A percentile compares a stretch with the other conserved stretches of the same genome.
Evolutionary conservation across 2,888 invertebrate genomes (phyloP).

Genomic region (Adelphocoris suturalis): DNA sequence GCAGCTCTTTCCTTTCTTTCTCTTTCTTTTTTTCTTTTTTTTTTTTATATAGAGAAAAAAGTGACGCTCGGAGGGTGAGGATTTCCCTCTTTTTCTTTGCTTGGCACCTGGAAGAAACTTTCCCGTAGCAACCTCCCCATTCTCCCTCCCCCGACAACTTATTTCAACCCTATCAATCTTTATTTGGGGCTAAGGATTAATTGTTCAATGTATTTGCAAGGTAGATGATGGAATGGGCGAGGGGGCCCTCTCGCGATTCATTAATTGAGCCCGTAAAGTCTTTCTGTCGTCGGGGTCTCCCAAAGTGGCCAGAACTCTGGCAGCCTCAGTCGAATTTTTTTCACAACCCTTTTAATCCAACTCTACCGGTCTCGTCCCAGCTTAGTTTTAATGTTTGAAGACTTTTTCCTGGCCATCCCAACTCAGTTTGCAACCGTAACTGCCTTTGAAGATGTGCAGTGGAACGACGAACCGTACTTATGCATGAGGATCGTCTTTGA

Average conservation of each 20-base stretch:
- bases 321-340: neutral
- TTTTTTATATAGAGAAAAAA: slow-evolving; percentile 13
- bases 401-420: neutral
- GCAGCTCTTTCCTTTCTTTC: neutral
- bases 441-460: too few relatives aligned
- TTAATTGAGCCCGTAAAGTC: slow-evolving; percentile 45
- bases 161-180: slow-evolving; percentile 43
- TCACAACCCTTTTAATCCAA: neutral
- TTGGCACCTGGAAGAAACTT: slow-evolving; percentile 27
- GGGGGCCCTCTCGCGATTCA: neutral
- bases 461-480: too few relatives aligned
- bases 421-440: neutral
- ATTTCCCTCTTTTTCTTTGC: slow-evolving; percentile 12
- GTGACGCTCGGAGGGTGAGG: slow-evolving; percentile 18
- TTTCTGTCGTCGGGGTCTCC: neutral
- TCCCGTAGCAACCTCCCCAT: neutral
- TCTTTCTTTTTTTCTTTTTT: slow-evolving; percentile 6
- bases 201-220: slow-evolving; percentile 50
- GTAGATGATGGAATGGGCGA: slow-evolving; percentile 42
- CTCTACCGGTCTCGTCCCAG: neutral
- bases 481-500: too few relatives aligned
- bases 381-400: neutral
- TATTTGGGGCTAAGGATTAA: slow-evolving; percentile 40
- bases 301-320: neutral
- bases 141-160: slow-evolving; percentile 8